phyloP scores from a whole-genome alignment of 2,888 invertebrate genomes.

The Mesochorus sp. region DNA sequence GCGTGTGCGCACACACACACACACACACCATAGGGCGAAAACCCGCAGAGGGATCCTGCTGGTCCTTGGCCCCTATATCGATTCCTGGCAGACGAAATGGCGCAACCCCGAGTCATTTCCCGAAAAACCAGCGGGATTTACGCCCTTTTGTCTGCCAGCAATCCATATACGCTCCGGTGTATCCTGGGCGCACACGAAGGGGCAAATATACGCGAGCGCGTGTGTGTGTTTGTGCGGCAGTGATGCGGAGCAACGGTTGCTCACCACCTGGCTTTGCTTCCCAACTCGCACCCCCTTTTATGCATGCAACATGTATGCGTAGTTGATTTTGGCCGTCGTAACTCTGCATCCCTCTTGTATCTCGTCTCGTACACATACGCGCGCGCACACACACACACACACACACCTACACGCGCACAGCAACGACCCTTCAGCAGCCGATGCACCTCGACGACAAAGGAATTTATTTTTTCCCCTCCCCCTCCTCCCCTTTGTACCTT shows the following conservation, averaged over 20 bases:
- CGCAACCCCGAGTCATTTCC: not conserved
- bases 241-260: constrained; percentile 77
- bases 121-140: not conserved
- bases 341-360: constrained; percentile 14
- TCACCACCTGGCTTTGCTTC: constrained; percentile 77
- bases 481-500: not conserved
- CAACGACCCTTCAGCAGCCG: constrained; percentile 43
- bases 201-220: not conserved
- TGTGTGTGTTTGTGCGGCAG: constrained; percentile 38
- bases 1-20: constrained; percentile 25
- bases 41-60: constrained; percentile 30
- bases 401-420: not conserved
- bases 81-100: not conserved
- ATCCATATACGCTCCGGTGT: not conserved
- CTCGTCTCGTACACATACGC: not conserved
- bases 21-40: not conserved
- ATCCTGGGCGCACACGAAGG: not conserved
- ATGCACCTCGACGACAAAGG: constrained; percentile 44
- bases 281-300: constrained; percentile 48
- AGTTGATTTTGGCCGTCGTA: constrained; percentile 25
- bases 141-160: not conserved
- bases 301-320: not conserved
- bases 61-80: not conserved
- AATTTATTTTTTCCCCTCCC: constrained; percentile 48
- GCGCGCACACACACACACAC: not conserved